These are phyloP conservation scores for Euthynnus affinis DNA, from an alignment of 2,797 vertebrate genomes.

Conservation along the genomic window DNA sequence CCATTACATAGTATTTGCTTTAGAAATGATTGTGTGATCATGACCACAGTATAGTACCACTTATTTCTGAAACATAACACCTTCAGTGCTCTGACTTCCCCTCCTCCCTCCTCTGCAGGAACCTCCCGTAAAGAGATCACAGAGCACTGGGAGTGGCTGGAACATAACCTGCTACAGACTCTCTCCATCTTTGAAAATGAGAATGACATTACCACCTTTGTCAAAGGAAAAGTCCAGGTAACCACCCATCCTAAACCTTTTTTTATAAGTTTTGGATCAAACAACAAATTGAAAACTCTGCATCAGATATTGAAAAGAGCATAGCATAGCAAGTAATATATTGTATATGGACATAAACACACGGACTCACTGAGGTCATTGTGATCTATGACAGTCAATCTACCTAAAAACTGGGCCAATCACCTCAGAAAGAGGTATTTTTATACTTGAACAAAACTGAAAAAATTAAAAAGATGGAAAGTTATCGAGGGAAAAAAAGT, in stretches of 20 bases:
- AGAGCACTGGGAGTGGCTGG: slow-evolving; percentile 99
- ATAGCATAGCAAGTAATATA: not conserved
- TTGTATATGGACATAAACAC: too few species aligned
- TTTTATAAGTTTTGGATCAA: not conserved
- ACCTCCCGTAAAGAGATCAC: slow-evolving; percentile 97
- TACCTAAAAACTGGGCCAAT: not conserved
- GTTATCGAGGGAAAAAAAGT: too few species aligned
- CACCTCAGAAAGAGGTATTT: too few species aligned
- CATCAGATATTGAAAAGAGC: not conserved
- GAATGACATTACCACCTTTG: slow-evolving; percentile 97
- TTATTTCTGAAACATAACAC: slow-evolving; percentile 26
- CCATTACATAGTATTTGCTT: too few species aligned
- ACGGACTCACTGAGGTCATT: not conserved
- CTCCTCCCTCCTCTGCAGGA: slow-evolving; percentile 79
- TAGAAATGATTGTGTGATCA: not conserved
- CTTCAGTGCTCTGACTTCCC: not conserved
- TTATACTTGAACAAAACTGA: too few species aligned
- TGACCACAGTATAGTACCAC: not conserved
- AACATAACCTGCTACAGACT: slow-evolving; percentile 96
- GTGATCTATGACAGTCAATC: not conserved
- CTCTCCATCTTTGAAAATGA: slow-evolving; percentile 99
- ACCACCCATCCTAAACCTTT: too few species aligned
- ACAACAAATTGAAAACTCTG: too few species aligned
- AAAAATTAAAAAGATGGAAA: too few species aligned
- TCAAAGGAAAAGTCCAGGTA: slow-evolving; percentile 99